phyloP scores from a whole-genome alignment of 1,140 invertebrate genomes.

The Listronotus bonariensis region DNA sequence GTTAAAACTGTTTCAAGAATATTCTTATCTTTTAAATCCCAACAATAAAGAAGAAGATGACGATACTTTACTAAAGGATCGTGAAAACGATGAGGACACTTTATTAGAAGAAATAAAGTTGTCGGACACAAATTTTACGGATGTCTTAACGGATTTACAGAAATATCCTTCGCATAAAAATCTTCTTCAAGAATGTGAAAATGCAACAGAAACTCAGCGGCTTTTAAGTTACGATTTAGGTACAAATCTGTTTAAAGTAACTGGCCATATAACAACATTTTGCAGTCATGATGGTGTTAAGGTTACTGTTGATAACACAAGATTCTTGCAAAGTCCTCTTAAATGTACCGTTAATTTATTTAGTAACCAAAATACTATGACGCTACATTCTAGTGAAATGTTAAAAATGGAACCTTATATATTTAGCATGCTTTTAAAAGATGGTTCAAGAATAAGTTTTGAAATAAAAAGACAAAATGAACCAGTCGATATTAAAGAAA shows the following conservation, averaged over 20 bases:
- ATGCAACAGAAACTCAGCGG: constrained; percentile 6
- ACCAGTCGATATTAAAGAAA: background rate
- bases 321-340: constrained; percentile 25
- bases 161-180: constrained; percentile 24
- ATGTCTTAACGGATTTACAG: constrained; percentile 29
- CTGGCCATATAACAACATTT: constrained; percentile 39
- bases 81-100: background rate
- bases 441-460: constrained; percentile 38
- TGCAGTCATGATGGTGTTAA: constrained; percentile 42
- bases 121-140: constrained; percentile 19
- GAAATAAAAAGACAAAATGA: background rate
- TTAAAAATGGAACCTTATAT: constrained; percentile 18
- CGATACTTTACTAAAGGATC: background rate
- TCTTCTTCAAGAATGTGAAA: constrained; percentile 22
- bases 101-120: constrained; percentile 1
- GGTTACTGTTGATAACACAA: constrained; percentile 41
- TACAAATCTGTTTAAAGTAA: constrained; percentile 33
- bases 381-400: constrained; percentile 25
- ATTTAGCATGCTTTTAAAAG: constrained; percentile 15
- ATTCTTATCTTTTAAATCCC: constrained; percentile 30
- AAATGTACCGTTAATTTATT: constrained; percentile 36
- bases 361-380: constrained; percentile 28
- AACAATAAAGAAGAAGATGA: constrained; percentile 16
- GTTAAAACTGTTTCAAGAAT: constrained; percentile 37
- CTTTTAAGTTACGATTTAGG: constrained; percentile 38